A percentile compares a stretch with the other conserved stretches of the same genome.
Evolutionary conservation across 2,797 vertebrate species (phyloP).

Genomic region (Ctenopoma multispine): DNA sequence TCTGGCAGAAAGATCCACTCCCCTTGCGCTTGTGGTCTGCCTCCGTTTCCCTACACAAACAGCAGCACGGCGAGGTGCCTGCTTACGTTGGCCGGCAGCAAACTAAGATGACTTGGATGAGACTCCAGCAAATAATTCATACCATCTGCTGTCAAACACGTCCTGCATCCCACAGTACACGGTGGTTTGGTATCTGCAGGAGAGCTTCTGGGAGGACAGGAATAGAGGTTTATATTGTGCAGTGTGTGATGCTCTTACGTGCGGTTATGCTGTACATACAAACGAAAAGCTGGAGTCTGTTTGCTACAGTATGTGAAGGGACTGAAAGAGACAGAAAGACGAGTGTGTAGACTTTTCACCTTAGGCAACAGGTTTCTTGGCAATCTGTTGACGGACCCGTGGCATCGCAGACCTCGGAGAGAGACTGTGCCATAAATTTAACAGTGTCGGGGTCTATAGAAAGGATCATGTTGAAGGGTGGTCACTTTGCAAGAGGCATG

Average conservation of each 20-base stretch:
- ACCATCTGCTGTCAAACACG: slow-evolving; percentile 71
- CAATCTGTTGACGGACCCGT: slow-evolving; percentile 57
- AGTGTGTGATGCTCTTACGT: slow-evolving; percentile 42
- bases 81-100: slow-evolving; percentile 47
- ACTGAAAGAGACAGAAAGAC: slow-evolving; percentile 53
- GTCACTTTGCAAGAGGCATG: slow-evolving; percentile 48
- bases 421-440: slow-evolving; percentile 45
- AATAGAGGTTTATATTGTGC: slow-evolving; percentile 53
- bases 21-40: slow-evolving; percentile 70
- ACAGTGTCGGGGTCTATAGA: slow-evolving; percentile 46
- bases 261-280: slow-evolving; percentile 54
- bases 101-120: slow-evolving; percentile 60
- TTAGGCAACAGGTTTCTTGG: slow-evolving; percentile 58
- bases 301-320: slow-evolving; percentile 44
- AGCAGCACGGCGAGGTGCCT: slow-evolving; percentile 44
- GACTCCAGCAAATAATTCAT: slow-evolving; percentile 77
- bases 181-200: slow-evolving; percentile 53
- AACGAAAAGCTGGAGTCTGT: slow-evolving; percentile 53
- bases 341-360: slow-evolving; percentile 62
- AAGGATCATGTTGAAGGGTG: slow-evolving; percentile 40
- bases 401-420: slow-evolving; percentile 41
- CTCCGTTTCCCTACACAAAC: slow-evolving; percentile 67
- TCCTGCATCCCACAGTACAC: slow-evolving; percentile 37
- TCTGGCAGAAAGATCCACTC: slow-evolving; percentile 58
- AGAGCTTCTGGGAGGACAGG: slow-evolving; percentile 38